Evolutionary conservation across 2,113 vertebrate genomes (phyloP).

Genomic region (Sinocyclocheilus anophthalmus): DNA sequence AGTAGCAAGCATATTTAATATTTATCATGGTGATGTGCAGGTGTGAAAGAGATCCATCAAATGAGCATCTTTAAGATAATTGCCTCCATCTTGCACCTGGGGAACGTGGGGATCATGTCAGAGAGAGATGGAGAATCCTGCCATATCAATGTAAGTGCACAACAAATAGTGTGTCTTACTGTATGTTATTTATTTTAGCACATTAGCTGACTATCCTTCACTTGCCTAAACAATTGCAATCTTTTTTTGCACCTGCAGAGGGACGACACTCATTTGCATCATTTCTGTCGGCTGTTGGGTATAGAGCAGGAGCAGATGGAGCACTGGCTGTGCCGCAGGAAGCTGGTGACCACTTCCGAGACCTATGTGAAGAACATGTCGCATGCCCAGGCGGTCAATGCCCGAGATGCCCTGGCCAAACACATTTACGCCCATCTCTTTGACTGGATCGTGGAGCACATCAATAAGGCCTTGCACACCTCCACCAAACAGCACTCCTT

Average conservation of each 20-base stretch:
- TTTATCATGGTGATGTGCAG: slow-evolving; percentile 63
- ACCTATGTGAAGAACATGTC: slow-evolving; percentile 92
- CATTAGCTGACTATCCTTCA: neutral
- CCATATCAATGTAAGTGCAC: slow-evolving; percentile 77
- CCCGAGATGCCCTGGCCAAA: slow-evolving; percentile 88
- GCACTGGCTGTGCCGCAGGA: slow-evolving; percentile 93
- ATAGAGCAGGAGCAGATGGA: slow-evolving; percentile 90
- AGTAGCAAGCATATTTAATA: neutral
- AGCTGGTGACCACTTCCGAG: slow-evolving; percentile 85
- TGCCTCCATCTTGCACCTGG: slow-evolving; percentile 91
- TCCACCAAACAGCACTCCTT: slow-evolving; percentile 88
- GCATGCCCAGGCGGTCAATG: slow-evolving; percentile 78
- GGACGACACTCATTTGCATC: slow-evolving; percentile 78
- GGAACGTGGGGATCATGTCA: slow-evolving; percentile 81
- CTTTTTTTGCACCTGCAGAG: slow-evolving; percentile 65
- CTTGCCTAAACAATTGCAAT: neutral
- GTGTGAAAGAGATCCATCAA: slow-evolving; percentile 88
- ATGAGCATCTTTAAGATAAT: slow-evolving; percentile 86
- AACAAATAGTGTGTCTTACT: neutral
- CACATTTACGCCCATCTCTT: slow-evolving; percentile 94
- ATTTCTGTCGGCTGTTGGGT: slow-evolving; percentile 86
- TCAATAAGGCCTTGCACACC: slow-evolving; percentile 86
- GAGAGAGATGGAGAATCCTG: slow-evolving; percentile 85
- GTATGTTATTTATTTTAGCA: slow-evolving; percentile 3
- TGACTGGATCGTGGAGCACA: slow-evolving; percentile 89